Evolutionary conservation across 2,797 vertebrate genomes (phyloP).

Genomic region (Hephaestus fuliginosus): DNA sequence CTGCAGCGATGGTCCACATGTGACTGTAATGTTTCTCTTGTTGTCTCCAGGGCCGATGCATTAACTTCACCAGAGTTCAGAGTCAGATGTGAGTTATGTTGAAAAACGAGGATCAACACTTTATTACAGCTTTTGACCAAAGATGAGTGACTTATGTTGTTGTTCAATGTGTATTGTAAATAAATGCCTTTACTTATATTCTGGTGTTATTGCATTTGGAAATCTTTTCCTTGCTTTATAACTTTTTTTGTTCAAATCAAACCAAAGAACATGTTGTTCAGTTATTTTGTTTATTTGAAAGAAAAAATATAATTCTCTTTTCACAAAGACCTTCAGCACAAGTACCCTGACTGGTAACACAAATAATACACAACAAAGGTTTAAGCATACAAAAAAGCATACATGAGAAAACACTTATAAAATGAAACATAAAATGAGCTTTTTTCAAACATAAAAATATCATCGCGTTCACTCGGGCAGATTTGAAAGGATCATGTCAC

Average conservation of each 20-base stretch:
- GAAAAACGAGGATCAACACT: conserved; percentile 28
- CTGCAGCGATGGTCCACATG: not conserved
- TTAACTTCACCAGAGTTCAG: conserved; percentile 85
- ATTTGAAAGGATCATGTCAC: conserved; percentile 39
- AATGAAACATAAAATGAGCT: conserved; percentile 46
- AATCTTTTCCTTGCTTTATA: not conserved
- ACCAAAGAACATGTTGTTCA: not conserved
- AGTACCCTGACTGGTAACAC: conserved; percentile 71
- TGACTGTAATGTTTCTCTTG: not conserved
- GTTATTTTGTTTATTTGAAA: conserved; percentile 77
- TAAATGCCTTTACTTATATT: conserved; percentile 61
- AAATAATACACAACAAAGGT: conserved; percentile 55
- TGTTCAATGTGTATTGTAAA: conserved; percentile 62
- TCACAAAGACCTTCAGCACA: conserved; percentile 74
- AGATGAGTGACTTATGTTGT: conserved; percentile 17
- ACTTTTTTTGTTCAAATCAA: conserved; percentile 7
- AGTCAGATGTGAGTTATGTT: conserved; percentile 57
- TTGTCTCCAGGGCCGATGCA: conserved; percentile 84
- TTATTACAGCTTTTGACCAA: conserved; percentile 25
- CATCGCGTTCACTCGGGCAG: conserved; percentile 47
- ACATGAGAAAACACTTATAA: conserved; percentile 56
- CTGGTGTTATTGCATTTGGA: not conserved
- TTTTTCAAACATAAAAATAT: conserved; percentile 44
- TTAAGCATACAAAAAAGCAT: conserved; percentile 33
- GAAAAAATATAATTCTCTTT: conserved; percentile 75